phyloP scores from a whole-genome alignment of 2,113 vertebrate species.

The Madoqua kirkii region DNA sequence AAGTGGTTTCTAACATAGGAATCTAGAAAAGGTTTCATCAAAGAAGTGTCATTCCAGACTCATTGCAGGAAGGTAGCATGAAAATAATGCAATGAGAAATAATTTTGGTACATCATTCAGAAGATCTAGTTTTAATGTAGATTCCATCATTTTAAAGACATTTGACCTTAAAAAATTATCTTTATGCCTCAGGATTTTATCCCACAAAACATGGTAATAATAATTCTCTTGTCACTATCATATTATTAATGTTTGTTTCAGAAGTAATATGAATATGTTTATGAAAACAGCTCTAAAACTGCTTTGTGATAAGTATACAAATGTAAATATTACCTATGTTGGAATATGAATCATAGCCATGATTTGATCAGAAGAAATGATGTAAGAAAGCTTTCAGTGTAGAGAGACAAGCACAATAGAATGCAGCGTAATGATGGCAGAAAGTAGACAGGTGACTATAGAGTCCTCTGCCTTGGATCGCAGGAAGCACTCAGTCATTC shows the following conservation, averaged over 20 bases:
- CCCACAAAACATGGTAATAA: neutral
- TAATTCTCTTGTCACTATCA: neutral
- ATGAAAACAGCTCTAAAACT: neutral
- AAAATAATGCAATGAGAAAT: neutral
- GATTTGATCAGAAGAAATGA: neutral
- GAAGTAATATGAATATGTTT: neutral
- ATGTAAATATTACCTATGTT: neutral
- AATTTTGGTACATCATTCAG: neutral
- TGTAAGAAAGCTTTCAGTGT: neutral
- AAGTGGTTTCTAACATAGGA: neutral
- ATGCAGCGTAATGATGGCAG: neutral
- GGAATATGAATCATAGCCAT: neutral
- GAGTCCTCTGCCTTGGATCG: neutral
- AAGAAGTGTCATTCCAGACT: neutral
- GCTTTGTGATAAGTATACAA: neutral
- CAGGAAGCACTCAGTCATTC: neutral
- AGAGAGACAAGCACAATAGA: neutral
- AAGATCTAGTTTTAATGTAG: neutral
- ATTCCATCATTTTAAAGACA: neutral
- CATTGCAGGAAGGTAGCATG: neutral
- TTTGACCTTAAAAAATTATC: neutral
- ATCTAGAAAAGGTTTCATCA: neutral
- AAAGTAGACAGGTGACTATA: neutral
- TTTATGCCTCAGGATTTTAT: neutral
- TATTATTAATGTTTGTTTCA: neutral